Conservation (phyloP, 92 coral and sea anemone species). For the Epizoanthus rinbou region DNA sequence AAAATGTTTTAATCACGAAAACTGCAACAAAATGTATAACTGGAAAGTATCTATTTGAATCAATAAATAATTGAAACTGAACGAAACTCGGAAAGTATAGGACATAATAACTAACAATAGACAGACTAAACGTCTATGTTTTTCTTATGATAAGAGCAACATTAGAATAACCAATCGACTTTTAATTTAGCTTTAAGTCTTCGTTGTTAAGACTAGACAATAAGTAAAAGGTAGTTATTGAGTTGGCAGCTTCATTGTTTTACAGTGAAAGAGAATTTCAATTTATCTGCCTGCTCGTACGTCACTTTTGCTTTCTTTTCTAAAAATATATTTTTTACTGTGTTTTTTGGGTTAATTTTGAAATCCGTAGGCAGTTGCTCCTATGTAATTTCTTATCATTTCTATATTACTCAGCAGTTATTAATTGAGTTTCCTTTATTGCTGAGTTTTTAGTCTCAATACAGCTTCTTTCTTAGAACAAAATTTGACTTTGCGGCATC, state of each 20-base stretch:
- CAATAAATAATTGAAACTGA: too few relatives aligned
- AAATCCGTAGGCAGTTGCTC: background rate
- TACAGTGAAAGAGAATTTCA: background rate
- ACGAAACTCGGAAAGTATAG: too few relatives aligned
- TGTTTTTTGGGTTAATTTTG: background rate
- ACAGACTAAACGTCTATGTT: background rate
- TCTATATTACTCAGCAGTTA: background rate
- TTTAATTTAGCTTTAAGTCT: slow-evolving; percentile 1
- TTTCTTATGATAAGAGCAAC: background rate
- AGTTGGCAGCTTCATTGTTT: slow-evolving; percentile 16
- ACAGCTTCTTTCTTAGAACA: too few relatives aligned
- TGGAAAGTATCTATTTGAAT: too few relatives aligned
- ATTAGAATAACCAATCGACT: background rate
- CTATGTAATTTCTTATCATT: background rate
- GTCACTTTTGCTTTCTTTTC: background rate
- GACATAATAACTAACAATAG: background rate
- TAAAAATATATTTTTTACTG: background rate
- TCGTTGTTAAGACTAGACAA: slow-evolving; percentile 34
- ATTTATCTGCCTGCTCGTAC: too few relatives aligned
- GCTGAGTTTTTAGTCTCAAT: too few relatives aligned
- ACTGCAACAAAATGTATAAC: too few relatives aligned
- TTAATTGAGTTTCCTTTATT: too few relatives aligned
- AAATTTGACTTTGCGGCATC: too few relatives aligned
- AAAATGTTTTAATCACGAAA: too few relatives aligned
- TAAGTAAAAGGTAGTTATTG: background rate